These are phyloP conservation scores for Somateria mollissima DNA, from an alignment of 2,797 vertebrate genomes.

Conservation along the genomic window DNA sequence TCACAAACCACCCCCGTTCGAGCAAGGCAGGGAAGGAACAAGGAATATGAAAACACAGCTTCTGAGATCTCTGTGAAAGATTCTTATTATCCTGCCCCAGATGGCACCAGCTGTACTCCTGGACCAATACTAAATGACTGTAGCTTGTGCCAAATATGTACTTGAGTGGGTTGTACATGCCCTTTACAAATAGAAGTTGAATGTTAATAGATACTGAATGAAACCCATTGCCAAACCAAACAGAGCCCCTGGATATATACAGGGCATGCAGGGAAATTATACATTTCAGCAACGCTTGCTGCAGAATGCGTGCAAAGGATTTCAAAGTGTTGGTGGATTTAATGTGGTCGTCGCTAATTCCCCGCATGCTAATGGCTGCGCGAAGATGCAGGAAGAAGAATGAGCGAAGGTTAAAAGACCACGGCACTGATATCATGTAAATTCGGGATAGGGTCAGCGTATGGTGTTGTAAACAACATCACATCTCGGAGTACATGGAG, in stretches of 20 bases:
- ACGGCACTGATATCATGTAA: conserved; percentile 71
- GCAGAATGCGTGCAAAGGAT: conserved; percentile 37
- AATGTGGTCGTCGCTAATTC: conserved; percentile 42
- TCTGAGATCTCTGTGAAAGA: conserved; percentile 70
- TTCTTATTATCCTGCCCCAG: conserved; percentile 73
- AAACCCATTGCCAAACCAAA: conserved; percentile 66
- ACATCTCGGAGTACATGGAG: conserved; percentile 73
- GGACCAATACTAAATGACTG: conserved; percentile 60
- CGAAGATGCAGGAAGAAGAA: conserved; percentile 33
- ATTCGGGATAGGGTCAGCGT: conserved; percentile 60
- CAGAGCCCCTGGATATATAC: conserved; percentile 60
- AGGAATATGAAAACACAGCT: conserved; percentile 57
- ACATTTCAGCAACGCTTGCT: conserved; percentile 20
- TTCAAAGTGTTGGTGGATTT: conserved; percentile 42
- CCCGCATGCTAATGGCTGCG: conserved; percentile 20
- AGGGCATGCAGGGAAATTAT: conserved; percentile 53
- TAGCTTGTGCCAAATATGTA: conserved; percentile 72
- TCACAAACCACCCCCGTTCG: conserved; percentile 1
- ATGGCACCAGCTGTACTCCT: conserved; percentile 79
- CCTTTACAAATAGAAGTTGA: conserved; percentile 67
- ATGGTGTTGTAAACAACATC: conserved; percentile 70
- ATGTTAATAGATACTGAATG: conserved; percentile 68
- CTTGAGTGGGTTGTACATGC: conserved; percentile 67
- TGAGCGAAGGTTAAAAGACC: conserved; percentile 48
- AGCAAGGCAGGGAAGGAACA: conserved; percentile 3